Evolutionary conservation across 2,797 vertebrate genomes (phyloP), one percentile per base, ranked within the genome.

Genomic region (Chloroceryle inda): DNA sequence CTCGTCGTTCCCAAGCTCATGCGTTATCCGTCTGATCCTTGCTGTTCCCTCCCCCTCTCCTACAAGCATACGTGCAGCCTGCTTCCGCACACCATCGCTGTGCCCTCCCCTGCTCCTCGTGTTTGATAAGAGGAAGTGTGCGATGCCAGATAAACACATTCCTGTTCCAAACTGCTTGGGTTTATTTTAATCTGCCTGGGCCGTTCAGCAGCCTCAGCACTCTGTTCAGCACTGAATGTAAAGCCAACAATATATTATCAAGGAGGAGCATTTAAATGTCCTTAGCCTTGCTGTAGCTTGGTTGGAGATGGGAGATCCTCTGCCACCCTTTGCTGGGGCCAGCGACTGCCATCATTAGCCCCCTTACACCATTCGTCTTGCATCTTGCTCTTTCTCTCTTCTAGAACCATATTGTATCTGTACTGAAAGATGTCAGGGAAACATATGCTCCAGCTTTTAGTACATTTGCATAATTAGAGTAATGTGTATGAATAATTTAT

Each of bases 401-500:
- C 75, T 92, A 86, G 87, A 96, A 90, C 95, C 96, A 96, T 96
- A 97, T 97, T 97, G 97, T 96, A 96, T 96, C 91, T 40, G 90
- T 96, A 90, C 94, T 98, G 83, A 78, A 69, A 96, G 98, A 98
- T 96, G 96, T 96, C 94, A 97, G 93, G 96, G 96, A 98, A 98
- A 97, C 98, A 98, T 98, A 98, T 98, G 98, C 98, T 98, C 95
- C 87, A 97, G 96, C 97, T 98, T 97, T 97, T 96, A 97, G 97
- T 98, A 98, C 88, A 98, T 98, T 99, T 98, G 92, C 98, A 98
- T 98, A 98, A 98, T 98, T 98, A 98, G 96, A 97, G 96, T 98
- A 98, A 98, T 98, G 98, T 97, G 96, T 97, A 98, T 99, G 98
- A 98, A 99, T 99, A 98, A 99, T 99, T 98, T 97, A 98, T 96